These are phyloP conservation scores for Spodoptera picta DNA, from an alignment of 2,888 invertebrate species.

Conservation along the genomic window DNA sequence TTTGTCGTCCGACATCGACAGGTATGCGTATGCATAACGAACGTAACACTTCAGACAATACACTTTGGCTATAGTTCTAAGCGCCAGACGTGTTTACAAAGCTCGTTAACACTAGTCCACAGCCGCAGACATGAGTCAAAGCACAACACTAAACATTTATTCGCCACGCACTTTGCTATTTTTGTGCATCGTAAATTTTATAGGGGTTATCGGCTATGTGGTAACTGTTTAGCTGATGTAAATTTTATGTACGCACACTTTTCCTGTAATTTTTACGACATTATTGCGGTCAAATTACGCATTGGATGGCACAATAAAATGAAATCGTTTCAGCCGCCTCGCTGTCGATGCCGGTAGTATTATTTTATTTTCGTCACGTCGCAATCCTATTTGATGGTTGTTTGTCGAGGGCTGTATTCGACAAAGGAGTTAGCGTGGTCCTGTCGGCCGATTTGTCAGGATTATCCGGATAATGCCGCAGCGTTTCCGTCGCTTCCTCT, in stretches of 20 bases:
- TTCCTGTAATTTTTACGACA: slow-evolving; percentile 47
- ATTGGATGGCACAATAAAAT: slow-evolving; percentile 30
- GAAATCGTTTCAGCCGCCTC: slow-evolving; percentile 28
- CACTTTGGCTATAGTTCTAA: slow-evolving; percentile 50
- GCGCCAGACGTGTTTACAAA: slow-evolving; percentile 54
- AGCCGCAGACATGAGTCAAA: slow-evolving; percentile 35
- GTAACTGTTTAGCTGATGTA: slow-evolving; percentile 49
- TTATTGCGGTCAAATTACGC: slow-evolving; percentile 38
- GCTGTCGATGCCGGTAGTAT: slow-evolving; percentile 32
- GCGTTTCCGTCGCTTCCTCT: slow-evolving; percentile 61
- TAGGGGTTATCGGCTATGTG: slow-evolving; percentile 45
- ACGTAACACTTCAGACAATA: slow-evolving; percentile 63
- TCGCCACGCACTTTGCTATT: slow-evolving; percentile 50
- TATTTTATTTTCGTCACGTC: slow-evolving; percentile 45
- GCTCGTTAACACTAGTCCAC: slow-evolving; percentile 35
- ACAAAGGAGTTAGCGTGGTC: slow-evolving; percentile 66
- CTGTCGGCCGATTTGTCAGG: slow-evolving; percentile 71
- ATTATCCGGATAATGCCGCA: slow-evolving; percentile 79
- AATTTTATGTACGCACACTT: slow-evolving; percentile 50
- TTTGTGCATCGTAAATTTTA: slow-evolving; percentile 54
- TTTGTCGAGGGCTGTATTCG: slow-evolving; percentile 62
- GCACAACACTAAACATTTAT: slow-evolving; percentile 49
- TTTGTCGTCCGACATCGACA: slow-evolving; percentile 76
- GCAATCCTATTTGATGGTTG: slow-evolving; percentile 63
- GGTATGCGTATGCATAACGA: slow-evolving; percentile 66